Conservation (phyloP, 2,888 invertebrate genomes). For the Amphimallon solstitiale region DNA sequence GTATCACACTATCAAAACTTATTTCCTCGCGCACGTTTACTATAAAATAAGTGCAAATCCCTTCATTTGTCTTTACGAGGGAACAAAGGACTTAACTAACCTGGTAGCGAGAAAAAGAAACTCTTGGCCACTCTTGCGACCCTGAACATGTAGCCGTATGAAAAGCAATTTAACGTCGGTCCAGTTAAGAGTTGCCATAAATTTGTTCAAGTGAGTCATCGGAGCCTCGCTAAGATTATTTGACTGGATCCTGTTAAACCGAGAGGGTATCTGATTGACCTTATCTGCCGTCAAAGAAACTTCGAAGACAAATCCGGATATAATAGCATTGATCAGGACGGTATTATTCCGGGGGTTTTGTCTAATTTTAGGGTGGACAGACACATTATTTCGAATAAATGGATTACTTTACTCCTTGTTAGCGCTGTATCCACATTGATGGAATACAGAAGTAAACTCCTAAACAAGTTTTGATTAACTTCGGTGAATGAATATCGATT, state of each 20-base stretch:
- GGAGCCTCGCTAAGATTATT: slow-evolving; percentile 39
- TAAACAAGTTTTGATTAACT: no score
- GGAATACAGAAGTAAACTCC: no score
- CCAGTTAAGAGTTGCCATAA: slow-evolving; percentile 53
- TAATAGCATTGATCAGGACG: slow-evolving; percentile 38
- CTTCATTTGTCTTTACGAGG: slow-evolving; percentile 62
- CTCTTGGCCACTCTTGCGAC: slow-evolving; percentile 34
- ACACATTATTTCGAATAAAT: slow-evolving; percentile 23
- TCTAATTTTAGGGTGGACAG: slow-evolving; percentile 33
- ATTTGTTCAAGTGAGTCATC: slow-evolving; percentile 54
- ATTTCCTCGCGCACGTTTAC: slow-evolving; percentile 52
- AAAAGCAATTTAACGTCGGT: slow-evolving; percentile 53
- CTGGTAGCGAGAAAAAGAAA: slow-evolving; percentile 38
- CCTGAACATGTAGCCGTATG: slow-evolving; percentile 50
- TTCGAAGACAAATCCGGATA: slow-evolving; percentile 41
- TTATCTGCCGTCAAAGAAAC: slow-evolving; percentile 38
- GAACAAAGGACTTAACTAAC: slow-evolving; percentile 61
- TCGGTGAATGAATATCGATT: no score
- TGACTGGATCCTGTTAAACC: slow-evolving; percentile 37
- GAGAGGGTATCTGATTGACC: slow-evolving; percentile 41
- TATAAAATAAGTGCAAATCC: slow-evolving; percentile 61
- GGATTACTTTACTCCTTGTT: slow-evolving; percentile 9
- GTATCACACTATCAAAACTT: slow-evolving; percentile 21
- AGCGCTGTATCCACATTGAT: background rate
- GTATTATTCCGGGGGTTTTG: slow-evolving; percentile 23